A percentile compares a stretch with the other conserved stretches of the same genome.
Evolutionary conservation across 2,797 vertebrate species (phyloP).

Genomic region (Furcifer pardalis): DNA sequence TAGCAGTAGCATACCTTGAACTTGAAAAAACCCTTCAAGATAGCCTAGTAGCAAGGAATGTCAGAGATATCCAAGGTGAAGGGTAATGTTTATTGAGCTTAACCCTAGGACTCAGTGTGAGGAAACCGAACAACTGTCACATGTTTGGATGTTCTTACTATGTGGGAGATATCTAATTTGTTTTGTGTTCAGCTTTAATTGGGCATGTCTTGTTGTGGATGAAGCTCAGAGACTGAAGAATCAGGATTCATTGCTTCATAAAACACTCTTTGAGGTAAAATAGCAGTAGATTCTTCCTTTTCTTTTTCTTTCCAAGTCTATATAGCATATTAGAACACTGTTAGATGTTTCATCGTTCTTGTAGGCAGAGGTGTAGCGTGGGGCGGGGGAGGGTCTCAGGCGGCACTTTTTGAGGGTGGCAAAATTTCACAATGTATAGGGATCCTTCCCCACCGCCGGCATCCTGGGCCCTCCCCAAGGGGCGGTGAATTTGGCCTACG

Average conservation of each 20-base stretch:
- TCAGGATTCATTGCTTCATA: slow-evolving; percentile 84
- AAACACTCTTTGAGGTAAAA: slow-evolving; percentile 85
- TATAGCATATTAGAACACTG: not conserved
- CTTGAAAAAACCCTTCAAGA: not conserved
- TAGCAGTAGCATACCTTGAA: not conserved
- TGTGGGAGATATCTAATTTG: not conserved
- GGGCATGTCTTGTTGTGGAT: slow-evolving; percentile 86
- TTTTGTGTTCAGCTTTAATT: slow-evolving; percentile 69
- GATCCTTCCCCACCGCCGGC: no score
- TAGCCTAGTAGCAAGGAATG: not conserved
- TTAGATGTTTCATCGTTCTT: not conserved
- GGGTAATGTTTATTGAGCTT: no score
- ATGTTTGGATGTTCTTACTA: not conserved
- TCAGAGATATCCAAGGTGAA: not conserved
- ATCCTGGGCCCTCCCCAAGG: no score
- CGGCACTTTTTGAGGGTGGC: no score
- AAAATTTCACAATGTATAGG: no score
- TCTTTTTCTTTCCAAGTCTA: not conserved
- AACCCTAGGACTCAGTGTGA: not conserved
- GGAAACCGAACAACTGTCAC: not conserved
- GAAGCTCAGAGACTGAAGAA: slow-evolving; percentile 96
- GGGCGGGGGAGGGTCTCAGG: no score
- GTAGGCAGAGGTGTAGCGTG: no score
- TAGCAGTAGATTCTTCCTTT: not conserved
- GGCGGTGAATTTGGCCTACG: no score